phyloP scores from a whole-genome alignment of 2,797 vertebrate species.

The Eidolon dupreanum region DNA sequence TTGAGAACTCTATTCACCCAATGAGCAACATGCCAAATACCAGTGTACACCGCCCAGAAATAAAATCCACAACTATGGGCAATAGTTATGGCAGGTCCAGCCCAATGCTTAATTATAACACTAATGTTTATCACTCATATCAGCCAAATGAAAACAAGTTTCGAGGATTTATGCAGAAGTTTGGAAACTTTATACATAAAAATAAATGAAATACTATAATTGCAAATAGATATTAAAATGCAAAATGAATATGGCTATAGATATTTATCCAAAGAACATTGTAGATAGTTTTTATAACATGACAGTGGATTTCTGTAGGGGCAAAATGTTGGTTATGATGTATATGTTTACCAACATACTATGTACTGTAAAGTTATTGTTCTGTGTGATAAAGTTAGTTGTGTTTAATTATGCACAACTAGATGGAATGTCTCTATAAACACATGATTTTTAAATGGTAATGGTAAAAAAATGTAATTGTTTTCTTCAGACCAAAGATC shows the following conservation, averaged over 20 bases:
- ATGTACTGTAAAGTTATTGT: slow-evolving; percentile 36
- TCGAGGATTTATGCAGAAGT: slow-evolving; percentile 94
- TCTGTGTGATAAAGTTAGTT: slow-evolving; percentile 62
- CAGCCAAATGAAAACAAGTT: slow-evolving; percentile 94
- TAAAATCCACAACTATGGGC: slow-evolving; percentile 83
- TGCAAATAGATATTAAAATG: slow-evolving; percentile 50
- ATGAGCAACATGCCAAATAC: slow-evolving; percentile 78
- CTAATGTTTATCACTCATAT: slow-evolving; percentile 81
- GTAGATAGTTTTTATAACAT: slow-evolving; percentile 58
- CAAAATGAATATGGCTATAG: slow-evolving; percentile 41
- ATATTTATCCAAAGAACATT: slow-evolving; percentile 61
- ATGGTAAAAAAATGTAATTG: slow-evolving; percentile 64
- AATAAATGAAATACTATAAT: slow-evolving; percentile 84
- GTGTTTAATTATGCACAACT: slow-evolving; percentile 56
- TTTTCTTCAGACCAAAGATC: slow-evolving; percentile 69
- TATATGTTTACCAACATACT: slow-evolving; percentile 50
- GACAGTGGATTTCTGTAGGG: slow-evolving; percentile 53
- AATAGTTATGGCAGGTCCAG: slow-evolving; percentile 83
- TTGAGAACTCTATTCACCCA: slow-evolving; percentile 84
- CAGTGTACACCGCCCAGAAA: slow-evolving; percentile 82
- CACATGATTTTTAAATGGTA: slow-evolving; percentile 31
- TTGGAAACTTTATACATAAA: slow-evolving; percentile 94
- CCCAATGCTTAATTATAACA: slow-evolving; percentile 83
- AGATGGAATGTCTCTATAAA: slow-evolving; percentile 56
- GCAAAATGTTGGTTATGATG: slow-evolving; percentile 40